Percentiles rank a stretch among this genome's conserved stretches.
Evolutionary conservation across 2,797 vertebrate species (phyloP).

Genomic region (Moxostoma hubbsi): DNA sequence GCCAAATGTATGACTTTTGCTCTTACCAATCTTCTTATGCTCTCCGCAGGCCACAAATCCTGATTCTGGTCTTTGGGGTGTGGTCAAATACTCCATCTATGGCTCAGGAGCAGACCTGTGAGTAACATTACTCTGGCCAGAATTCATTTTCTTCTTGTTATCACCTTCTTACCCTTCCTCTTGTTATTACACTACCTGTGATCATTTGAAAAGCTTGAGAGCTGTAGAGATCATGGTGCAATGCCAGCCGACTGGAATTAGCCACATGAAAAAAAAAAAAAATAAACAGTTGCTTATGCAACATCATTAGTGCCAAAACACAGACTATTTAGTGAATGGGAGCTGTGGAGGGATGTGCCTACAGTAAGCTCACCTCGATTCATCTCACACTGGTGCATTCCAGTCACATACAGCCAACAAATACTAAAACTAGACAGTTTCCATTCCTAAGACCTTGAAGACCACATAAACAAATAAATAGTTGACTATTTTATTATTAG

Average conservation of each 20-base stretch:
- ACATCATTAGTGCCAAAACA: constrained; percentile 45
- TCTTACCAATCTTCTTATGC: constrained; percentile 42
- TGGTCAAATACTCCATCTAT: constrained; percentile 93
- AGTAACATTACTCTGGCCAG: constrained; percentile 72
- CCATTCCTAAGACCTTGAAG: not conserved
- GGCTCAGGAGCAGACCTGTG: constrained; percentile 91
- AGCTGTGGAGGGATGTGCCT: constrained; percentile 32
- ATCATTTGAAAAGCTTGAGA: not conserved
- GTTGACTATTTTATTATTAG: no score
- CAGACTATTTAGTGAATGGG: constrained; percentile 31
- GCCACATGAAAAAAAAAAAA: constrained; percentile 14
- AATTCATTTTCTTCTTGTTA: not conserved
- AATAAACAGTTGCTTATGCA: constrained; percentile 51
- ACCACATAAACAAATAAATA: not conserved
- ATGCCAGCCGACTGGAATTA: constrained; percentile 32
- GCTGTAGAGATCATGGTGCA: constrained; percentile 16
- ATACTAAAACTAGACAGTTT: not conserved
- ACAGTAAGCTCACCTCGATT: not conserved
- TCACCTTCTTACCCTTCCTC: not conserved
- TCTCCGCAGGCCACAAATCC: constrained; percentile 88
- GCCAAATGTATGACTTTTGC: constrained; percentile 1
- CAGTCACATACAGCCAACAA: constrained; percentile 6
- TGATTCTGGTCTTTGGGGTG: constrained; percentile 94
- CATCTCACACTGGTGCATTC: not conserved
- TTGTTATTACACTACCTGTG: constrained; percentile 6